phyloP scores from a whole-genome alignment of 2,113 vertebrate species.

The Phocoena sinus region DNA sequence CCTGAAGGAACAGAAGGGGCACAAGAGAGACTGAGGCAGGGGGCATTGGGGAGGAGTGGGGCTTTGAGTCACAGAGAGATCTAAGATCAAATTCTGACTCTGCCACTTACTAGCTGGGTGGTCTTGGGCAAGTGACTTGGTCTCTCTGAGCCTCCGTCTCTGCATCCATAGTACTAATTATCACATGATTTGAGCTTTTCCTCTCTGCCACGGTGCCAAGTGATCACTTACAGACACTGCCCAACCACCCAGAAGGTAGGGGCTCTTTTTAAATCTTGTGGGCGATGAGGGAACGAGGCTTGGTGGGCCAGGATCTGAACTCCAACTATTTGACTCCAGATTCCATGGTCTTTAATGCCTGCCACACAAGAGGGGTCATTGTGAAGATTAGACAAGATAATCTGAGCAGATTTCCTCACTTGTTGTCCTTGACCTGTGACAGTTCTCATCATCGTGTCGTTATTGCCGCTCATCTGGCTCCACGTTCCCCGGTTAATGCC shows the following conservation, averaged over 20 bases:
- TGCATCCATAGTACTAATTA: background rate
- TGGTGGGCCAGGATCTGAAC: background rate
- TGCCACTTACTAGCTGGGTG: background rate
- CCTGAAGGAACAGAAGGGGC: background rate
- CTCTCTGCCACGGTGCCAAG: background rate
- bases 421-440: background rate
- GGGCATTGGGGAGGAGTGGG: accelerated
- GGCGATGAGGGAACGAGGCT: background rate
- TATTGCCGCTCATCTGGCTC: background rate
- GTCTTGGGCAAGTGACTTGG: background rate
- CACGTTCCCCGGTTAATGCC: background rate
- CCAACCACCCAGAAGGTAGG: background rate
- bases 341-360: too few relatives aligned
- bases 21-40: background rate
- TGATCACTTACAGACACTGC: background rate
- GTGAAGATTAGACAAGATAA: background rate
- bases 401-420: background rate
- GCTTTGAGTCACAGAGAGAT: background rate
- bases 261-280: background rate
- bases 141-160: background rate
- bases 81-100: background rate
- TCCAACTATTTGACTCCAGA: accelerated
- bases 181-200: background rate
- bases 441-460: accelerated
- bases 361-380: too few relatives aligned